These are phyloP conservation scores for Drosophila auraria DNA, from an alignment of 1,140 invertebrate species.

Conservation along the genomic window DNA sequence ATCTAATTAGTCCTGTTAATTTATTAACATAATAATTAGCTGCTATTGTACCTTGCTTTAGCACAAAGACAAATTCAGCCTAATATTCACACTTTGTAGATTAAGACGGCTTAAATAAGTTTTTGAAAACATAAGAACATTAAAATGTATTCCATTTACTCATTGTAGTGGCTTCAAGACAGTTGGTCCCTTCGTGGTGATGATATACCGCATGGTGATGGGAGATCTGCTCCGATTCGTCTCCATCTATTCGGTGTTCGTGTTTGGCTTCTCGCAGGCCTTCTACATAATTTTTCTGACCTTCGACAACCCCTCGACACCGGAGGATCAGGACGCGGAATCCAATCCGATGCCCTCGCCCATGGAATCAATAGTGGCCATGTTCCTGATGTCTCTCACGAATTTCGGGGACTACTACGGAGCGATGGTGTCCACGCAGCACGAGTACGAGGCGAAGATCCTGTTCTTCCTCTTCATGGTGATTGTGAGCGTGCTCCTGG, in stretches of 20 bases:
- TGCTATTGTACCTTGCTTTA: too few species aligned
- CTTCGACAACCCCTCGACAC: slow-evolving; percentile 90
- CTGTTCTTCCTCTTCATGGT: slow-evolving; percentile 98
- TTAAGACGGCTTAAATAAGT: too few species aligned
- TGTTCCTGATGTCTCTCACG: slow-evolving; percentile 99
- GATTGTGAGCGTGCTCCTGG: slow-evolving; percentile 96
- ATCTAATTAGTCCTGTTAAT: neutral
- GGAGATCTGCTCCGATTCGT: slow-evolving; percentile 98
- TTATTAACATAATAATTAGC: too few species aligned
- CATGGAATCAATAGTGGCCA: slow-evolving; percentile 96
- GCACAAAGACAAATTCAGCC: too few species aligned
- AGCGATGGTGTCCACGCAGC: slow-evolving; percentile 94
- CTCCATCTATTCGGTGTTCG: slow-evolving; percentile 97
- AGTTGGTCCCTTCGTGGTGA: slow-evolving; percentile 99
- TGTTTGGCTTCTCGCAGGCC: slow-evolving; percentile 99
- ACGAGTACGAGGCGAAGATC: slow-evolving; percentile 95
- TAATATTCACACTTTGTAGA: too few species aligned
- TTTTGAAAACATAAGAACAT: neutral
- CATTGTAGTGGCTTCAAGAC: slow-evolving; percentile 96
- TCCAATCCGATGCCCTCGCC: slow-evolving; percentile 95
- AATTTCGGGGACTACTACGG: slow-evolving; percentile 98
- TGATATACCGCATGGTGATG: slow-evolving; percentile 99
- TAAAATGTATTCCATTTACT: neutral
- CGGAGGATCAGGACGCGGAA: slow-evolving; percentile 89
- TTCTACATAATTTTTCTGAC: slow-evolving; percentile 97